Percentiles rank a stretch among this genome's conserved stretches.
Conservation (phyloP, 1,140 invertebrate species). For the Hyphantria cunea region DNA sequence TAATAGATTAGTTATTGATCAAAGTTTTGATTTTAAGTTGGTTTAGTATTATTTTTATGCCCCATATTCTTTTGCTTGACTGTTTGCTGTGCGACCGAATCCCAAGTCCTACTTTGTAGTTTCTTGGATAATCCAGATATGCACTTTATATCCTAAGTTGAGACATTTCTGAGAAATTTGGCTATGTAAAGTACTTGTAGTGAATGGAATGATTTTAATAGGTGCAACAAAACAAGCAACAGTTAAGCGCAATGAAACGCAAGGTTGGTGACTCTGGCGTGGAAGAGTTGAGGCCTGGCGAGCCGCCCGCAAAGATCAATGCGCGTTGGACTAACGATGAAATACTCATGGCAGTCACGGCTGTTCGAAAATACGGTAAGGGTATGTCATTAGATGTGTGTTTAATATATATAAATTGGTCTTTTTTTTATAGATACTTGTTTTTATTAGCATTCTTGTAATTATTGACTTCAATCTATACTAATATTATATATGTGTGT, state of each 20-base stretch:
- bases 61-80: conserved; percentile 39
- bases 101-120: conserved; percentile 43
- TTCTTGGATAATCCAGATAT: conserved; percentile 79
- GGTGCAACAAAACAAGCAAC: conserved; percentile 98
- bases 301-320: conserved; percentile 89
- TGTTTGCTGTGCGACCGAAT: conserved; percentile 37
- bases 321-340: conserved; percentile 97
- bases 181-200: conserved; percentile 4
- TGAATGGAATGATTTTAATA: conserved; percentile 63
- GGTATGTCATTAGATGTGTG: background rate
- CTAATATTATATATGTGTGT: too few species aligned
- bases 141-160: conserved; percentile 37
- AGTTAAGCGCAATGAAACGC: conserved; percentile 91
- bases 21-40: conserved; percentile 22
- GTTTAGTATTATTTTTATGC: conserved; percentile 12
- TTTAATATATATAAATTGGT: background rate
- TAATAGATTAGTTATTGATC: conserved; percentile 38
- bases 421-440: background rate
- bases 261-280: conserved; percentile 84
- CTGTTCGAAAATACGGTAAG: conserved; percentile 94
- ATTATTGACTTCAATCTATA: too few species aligned
- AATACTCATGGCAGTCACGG: conserved; percentile 94
- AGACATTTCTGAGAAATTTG: conserved; percentile 3
- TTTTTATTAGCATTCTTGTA: too few species aligned
- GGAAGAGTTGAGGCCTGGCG: conserved; percentile 87